Evolutionary conservation across 2,888 invertebrate genomes (phyloP), one percentile per base, ranked within the genome.

Genomic region (Agrilus cyanescens): DNA sequence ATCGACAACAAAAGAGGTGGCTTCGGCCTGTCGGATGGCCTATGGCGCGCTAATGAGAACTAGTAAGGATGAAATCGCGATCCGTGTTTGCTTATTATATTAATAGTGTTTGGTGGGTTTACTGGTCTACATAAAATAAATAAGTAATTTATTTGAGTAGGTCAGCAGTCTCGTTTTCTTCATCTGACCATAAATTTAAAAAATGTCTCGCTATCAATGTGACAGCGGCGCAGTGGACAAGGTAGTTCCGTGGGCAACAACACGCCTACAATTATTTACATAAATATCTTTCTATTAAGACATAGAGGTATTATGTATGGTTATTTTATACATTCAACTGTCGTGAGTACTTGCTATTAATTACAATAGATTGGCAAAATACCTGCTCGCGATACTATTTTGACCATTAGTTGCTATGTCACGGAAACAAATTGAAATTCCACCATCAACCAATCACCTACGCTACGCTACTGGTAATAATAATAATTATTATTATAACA

Each of bases 261-360:
- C 58, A 58, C 58, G 57, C 58, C 58, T 53, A 56, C 57, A 48
- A 53, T 50, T 49, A 56, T 58, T 57, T 57, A 53, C 56, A 55
- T 58, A 53, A 48, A 49, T 54, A 53, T 52, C 50, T 47, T 43
- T 37, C 48, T 50, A 50, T 51, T 49, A 46, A 16, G 44, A 43
- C 43, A 47, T 49, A 43, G 49, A 48, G 45, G 41, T 33, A 31
- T 42, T 46, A 38, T 32, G 40, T 49, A 50, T 52, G 47, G 46
- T 47, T 49, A 47, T 48, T 51, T 51, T 50, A 49, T 50, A 45
- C 44, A 39, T 38, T 37, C 38, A 43, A 45, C 40, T 47, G 45
- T 44, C 42, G 40, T 30, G 31, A 18, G 12, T 36, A 14, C 12
- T 18, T 13, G 16, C 16, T 18, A 36, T 36, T 36, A 15, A 36